Conservation (phyloP, 2,888 invertebrate species). For the Tetranychus piercei region DNA sequence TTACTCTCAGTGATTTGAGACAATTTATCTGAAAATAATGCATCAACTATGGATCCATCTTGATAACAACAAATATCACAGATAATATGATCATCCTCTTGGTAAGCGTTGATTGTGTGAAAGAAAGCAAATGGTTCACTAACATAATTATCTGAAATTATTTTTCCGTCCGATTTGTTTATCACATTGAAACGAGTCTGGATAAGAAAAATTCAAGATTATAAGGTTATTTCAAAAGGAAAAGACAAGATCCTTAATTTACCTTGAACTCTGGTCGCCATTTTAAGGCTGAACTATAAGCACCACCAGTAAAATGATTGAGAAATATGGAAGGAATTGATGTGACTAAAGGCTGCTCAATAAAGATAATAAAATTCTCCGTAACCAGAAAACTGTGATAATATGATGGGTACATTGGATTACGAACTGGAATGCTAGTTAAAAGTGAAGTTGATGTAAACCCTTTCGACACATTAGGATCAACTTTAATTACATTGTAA, state of each 20-base stretch:
- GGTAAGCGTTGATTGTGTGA: slow-evolving; percentile 63
- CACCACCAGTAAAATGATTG: not conserved
- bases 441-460: not conserved
- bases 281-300: not conserved
- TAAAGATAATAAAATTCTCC: slow-evolving; percentile 62
- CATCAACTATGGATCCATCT: slow-evolving; percentile 52
- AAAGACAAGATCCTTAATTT: not conserved
- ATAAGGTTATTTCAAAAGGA: not conserved
- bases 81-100: slow-evolving; percentile 45
- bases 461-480: not conserved
- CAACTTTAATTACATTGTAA: slow-evolving; percentile 22
- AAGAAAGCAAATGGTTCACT: slow-evolving; percentile 58
- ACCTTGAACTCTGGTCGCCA: slow-evolving; percentile 10
- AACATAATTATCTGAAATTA: slow-evolving; percentile 22
- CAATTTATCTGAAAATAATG: slow-evolving; percentile 12
- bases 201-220: not conserved
- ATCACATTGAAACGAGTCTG: slow-evolving; percentile 35
- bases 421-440: not conserved
- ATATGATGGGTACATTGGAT: slow-evolving; percentile 36
- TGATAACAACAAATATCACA: slow-evolving; percentile 65
- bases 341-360: slow-evolving; percentile 46
- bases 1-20: not conserved
- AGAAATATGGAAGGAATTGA: slow-evolving; percentile 1
- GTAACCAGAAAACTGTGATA: slow-evolving; percentile 86
- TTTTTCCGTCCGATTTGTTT: slow-evolving; percentile 29